Conservation (phyloP, 2,113 vertebrate genomes). For the Brienomyrus brachyistius region DNA sequence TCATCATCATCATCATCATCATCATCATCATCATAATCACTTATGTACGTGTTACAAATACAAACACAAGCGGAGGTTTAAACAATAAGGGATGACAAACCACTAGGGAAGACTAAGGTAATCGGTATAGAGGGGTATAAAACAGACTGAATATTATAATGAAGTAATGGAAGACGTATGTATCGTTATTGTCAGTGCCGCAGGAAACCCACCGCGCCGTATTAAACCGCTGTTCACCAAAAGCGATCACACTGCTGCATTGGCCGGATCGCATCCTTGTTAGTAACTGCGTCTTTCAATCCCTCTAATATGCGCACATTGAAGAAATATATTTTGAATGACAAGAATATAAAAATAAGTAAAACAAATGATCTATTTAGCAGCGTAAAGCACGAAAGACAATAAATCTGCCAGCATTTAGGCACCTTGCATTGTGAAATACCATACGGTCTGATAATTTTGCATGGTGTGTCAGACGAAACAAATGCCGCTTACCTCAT, state of each 20-base stretch:
- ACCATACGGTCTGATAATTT: not conserved
- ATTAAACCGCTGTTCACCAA: not conserved
- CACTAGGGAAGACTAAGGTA: not conserved
- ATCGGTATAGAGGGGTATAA: not conserved
- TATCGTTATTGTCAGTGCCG: not conserved
- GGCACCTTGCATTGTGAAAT: not conserved
- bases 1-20: not conserved
- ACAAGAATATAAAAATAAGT: not conserved
- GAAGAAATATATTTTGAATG: not conserved
- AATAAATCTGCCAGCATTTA: not conserved
- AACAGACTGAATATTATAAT: not conserved
- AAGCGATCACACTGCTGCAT: not conserved
- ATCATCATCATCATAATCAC: not conserved
- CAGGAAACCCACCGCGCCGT: not conserved
- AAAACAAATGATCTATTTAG: not conserved
- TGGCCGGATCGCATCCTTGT: not conserved
- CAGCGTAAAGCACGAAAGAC: not conserved
- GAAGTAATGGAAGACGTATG: not conserved
- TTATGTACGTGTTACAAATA: not conserved
- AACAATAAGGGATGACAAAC: not conserved
- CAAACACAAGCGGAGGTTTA: not conserved
- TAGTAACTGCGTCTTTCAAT: not conserved
- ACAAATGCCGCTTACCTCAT: not conserved
- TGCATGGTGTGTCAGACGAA: not conserved
- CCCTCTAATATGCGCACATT: not conserved